These are phyloP conservation scores for Callyntrura guangdongensis DNA, from an alignment of 2,888 invertebrate genomes.

Conservation along the genomic window DNA sequence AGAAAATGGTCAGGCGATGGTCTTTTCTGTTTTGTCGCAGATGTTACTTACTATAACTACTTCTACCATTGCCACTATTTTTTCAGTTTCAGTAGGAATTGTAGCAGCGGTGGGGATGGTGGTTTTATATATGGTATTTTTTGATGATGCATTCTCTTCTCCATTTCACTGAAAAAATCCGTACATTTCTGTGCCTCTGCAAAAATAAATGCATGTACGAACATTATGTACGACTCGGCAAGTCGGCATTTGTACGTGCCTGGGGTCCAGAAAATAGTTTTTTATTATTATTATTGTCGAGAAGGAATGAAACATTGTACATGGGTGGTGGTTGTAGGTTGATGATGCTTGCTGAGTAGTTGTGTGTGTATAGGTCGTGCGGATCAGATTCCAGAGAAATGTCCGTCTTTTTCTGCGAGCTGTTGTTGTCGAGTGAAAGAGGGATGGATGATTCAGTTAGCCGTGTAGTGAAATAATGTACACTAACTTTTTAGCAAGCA, in stretches of 20 bases:
- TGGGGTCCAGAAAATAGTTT: conserved; percentile 46
- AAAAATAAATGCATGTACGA: conserved; percentile 27
- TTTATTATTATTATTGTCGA: conserved; percentile 32
- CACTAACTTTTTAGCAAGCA: background rate
- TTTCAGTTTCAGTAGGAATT: no score
- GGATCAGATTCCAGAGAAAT: background rate
- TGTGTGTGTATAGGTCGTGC: background rate
- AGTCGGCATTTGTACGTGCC: conserved; percentile 43
- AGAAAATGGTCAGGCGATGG: conserved; percentile 9
- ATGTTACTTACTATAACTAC: no score
- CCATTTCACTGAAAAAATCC: conserved; percentile 13
- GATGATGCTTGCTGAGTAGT: background rate
- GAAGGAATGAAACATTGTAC: conserved; percentile 31
- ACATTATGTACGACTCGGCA: background rate
- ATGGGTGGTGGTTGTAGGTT: conserved; percentile 23
- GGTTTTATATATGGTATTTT: background rate
- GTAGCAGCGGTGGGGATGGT: no score
- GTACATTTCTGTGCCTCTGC: background rate
- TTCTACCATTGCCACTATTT: no score
- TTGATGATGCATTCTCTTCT: conserved; percentile 26
- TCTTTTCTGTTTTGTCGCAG: conserved; percentile 7
- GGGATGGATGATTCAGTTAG: background rate
- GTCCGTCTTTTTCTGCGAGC: background rate
- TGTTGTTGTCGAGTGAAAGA: background rate
- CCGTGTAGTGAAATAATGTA: conserved; percentile 10